Evolutionary conservation across 2,113 vertebrate species (phyloP), one percentile per base, ranked within the genome.

Genomic region (Romanogobio albipinnatus): DNA sequence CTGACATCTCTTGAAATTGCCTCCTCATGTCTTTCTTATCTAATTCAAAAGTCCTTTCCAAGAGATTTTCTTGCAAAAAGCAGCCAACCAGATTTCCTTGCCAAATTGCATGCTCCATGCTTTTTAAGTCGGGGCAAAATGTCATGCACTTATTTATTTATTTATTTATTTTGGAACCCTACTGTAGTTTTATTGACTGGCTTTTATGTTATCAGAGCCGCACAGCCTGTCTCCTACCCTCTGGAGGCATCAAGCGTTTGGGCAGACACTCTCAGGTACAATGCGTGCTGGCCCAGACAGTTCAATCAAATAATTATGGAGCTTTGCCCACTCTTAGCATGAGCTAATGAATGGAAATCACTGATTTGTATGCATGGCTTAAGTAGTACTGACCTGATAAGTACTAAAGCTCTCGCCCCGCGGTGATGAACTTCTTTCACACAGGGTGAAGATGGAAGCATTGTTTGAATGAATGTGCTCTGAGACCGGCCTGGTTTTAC

Each of bases 1-100:
- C 88, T 85, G 88, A 87, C 81, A 87, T 87, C 81, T 83, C 70
- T 83, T 45, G 76, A 88, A 86, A 87, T 83, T 84, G 88, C 86
- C 79, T 86, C 86, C 82, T 89, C 88, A 82, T 89, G 88, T 89
- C 88, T 86, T 86, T 74, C 86, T 89, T 87, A 89, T 89, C 88
- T 51, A 79, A 87, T 79, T 81, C 83, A 82, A 84, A 86, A 73
- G 81, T 86, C 47, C 53, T 87, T 84, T 75, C 77, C 77, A 79
- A 79, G 66, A 88, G 87, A 85, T 88, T 88, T 86, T 81, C 75
- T 73, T 81, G 81, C 76, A 71, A 84, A 85, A 84, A 14, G n/a
- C 81, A 68, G 51, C 83, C 70, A 74, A 82, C 83, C 88, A 89
- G 77, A 86, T 84, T 87, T 76, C 71, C 82, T 81, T 79, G 84